These are phyloP conservation scores for Amblyjoppa fuscipennis DNA, from an alignment of 2,888 invertebrate species.

Conservation along the genomic window DNA sequence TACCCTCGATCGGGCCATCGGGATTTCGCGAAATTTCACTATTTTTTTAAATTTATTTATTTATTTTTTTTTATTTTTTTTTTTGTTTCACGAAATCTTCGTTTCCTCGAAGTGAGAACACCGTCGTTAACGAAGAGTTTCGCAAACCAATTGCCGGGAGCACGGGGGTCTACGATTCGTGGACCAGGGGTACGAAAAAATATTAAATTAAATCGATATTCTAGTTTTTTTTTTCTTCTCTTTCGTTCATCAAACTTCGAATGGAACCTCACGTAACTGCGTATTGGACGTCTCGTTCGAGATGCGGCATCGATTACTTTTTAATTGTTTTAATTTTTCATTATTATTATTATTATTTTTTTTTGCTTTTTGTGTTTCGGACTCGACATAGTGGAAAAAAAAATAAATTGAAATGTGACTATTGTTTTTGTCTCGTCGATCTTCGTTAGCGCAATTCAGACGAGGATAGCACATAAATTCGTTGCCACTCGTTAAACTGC, in stretches of 20 bases:
- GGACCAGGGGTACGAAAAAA: conserved; percentile 33
- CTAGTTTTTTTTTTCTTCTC: background rate
- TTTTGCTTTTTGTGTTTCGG: too few species aligned
- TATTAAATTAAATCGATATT: conserved; percentile 1
- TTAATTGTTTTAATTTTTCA: too few species aligned
- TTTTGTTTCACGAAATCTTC: background rate
- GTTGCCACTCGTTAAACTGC: background rate
- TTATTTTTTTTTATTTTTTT: background rate
- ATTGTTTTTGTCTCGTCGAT: background rate
- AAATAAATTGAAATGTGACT: background rate
- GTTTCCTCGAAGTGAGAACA: background rate
- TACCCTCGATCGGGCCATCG: background rate
- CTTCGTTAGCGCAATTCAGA: background rate
- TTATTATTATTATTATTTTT: too few species aligned
- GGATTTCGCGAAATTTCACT: conserved; percentile 14
- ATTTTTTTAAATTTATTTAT: background rate
- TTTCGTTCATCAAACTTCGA: background rate
- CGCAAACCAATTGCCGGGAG: conserved; percentile 6
- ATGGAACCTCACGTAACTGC: too few species aligned
- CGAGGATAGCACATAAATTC: background rate
- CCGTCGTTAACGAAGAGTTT: conserved; percentile 3
- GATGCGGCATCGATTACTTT: too few species aligned
- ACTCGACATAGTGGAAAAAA: too few species aligned
- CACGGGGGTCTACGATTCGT: conserved; percentile 12
- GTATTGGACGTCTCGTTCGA: too few species aligned